These are phyloP conservation scores for Chitala chitala DNA, from an alignment of 2,113 vertebrate species.

Conservation along the genomic window DNA sequence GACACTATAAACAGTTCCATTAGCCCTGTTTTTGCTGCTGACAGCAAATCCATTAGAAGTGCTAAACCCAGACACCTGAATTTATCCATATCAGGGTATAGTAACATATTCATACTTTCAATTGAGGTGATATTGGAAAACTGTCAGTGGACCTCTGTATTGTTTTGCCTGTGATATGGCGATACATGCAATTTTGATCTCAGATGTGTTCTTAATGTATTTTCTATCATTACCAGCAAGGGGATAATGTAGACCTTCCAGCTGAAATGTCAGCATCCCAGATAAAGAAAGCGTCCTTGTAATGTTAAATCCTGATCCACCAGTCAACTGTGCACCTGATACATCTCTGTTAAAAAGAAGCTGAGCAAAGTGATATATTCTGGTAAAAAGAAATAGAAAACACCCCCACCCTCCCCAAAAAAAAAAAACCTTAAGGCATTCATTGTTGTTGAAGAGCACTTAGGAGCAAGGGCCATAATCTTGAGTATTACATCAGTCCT, in stretches of 20 bases:
- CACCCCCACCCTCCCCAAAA: not conserved
- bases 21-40: slow-evolving; percentile 8
- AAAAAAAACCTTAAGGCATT: slow-evolving; percentile 3
- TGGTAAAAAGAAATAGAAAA: not conserved
- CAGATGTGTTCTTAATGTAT: not conserved
- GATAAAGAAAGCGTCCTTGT: not conserved
- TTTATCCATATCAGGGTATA: slow-evolving; percentile 7
- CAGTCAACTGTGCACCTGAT: not conserved
- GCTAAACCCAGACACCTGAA: slow-evolving; percentile 6
- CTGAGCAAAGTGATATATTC: not conserved
- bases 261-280: not conserved
- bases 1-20: slow-evolving; percentile 26
- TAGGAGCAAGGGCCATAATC: slow-evolving; percentile 26
- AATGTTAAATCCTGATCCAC: not conserved
- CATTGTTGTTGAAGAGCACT: slow-evolving; percentile 20
- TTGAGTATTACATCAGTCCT: slow-evolving; percentile 28
- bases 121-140: slow-evolving; percentile 6
- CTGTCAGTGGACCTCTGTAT: slow-evolving; percentile 1
- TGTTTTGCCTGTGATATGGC: not conserved
- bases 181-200: not conserved
- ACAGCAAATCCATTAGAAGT: slow-evolving; percentile 18
- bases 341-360: not conserved
- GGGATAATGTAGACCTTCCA: not conserved
- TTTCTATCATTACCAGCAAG: not conserved
- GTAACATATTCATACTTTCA: slow-evolving; percentile 9